These are phyloP conservation scores for Blera fallax DNA, from an alignment of 2,888 invertebrate genomes.

Conservation along the genomic window DNA sequence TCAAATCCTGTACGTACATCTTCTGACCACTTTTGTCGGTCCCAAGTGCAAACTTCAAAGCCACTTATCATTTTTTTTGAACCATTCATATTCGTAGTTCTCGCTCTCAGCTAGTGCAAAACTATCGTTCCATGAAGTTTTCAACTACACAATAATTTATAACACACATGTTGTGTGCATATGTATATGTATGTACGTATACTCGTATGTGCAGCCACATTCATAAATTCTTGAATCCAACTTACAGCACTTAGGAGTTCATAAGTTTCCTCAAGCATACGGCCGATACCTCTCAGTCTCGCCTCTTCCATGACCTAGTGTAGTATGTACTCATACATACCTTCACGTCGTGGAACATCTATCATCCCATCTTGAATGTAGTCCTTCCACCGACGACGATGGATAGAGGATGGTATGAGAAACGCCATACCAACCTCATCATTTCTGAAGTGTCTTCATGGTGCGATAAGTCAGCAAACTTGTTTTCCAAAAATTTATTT, in stretches of 20 bases:
- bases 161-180: not conserved
- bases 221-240: slow-evolving; percentile 54
- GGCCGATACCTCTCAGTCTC: slow-evolving; percentile 30
- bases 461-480: slow-evolving; percentile 43
- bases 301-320: not conserved
- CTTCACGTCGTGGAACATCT: slow-evolving; percentile 17
- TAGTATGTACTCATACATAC: not conserved
- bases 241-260: slow-evolving; percentile 56
- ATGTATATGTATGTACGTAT: not conserved
- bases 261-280: slow-evolving; percentile 43
- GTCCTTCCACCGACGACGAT: not conserved
- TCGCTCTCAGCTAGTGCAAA: not conserved
- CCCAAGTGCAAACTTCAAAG: slow-evolving; percentile 60
- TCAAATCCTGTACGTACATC: slow-evolving; percentile 10
- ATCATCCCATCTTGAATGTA: slow-evolving; percentile 3
- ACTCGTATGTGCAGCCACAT: not conserved
- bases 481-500: slow-evolving; percentile 9
- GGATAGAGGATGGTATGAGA: not conserved
- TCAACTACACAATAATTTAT: slow-evolving; percentile 57
- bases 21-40: slow-evolving; percentile 48
- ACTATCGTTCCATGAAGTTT: slow-evolving; percentile 53
- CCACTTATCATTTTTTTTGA: slow-evolving; percentile 65
- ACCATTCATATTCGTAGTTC: slow-evolving; percentile 54
- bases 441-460: not conserved
- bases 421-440: not conserved